Evolutionary conservation across 2,888 invertebrate species (phyloP), one percentile per base, ranked within the genome.

Genomic region (Leucophenga maculata): DNA sequence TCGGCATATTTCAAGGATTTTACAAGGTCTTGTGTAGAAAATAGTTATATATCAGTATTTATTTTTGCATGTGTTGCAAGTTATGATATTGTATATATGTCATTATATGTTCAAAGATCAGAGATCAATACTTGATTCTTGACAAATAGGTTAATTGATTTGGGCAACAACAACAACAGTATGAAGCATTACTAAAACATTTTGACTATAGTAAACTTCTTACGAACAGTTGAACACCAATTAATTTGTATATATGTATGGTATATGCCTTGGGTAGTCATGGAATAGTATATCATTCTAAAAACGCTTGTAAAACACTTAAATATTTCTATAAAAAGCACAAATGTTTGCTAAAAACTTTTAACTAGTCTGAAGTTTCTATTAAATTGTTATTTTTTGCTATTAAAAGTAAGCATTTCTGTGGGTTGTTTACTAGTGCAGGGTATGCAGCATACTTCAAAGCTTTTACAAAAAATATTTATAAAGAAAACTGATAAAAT

Each of bases 391-490:
- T n/a, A n/a, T n/a, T 72, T 50, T 18, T 48, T 52, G 62, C 48
- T 13, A 67, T 48, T 22, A 20, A n/a, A 31, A 62, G 66, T 66
- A 48, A 11, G 26, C 11, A 11, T n/a, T 66, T 67, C 72, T 68
- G 69, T 73, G 73, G 72, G 72, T 73, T 69, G 72, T 73, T 73
- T 69, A 64, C 69, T 67, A 69, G 72, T 69, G 62, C 65, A 67
- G 1, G 66, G 69, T 50, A 48, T 44, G 39, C 39, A 39, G 8
- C 39, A 11, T 39, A 11, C 11, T 39, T 39, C 26, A 26, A 26
- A 26, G 4, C 8, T 32, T 39, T 39, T 3, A 39, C 1, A 39
- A 64, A 46, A 32, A 39, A 68, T 70, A 64, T 65, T 60, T 65
- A 18, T 44, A 22, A 65, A 46, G 67, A 50, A 26, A 18, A 50